These are phyloP conservation scores for Rhinichthys osculus DNA, from an alignment of 2,797 vertebrate species.

Conservation along the genomic window DNA sequence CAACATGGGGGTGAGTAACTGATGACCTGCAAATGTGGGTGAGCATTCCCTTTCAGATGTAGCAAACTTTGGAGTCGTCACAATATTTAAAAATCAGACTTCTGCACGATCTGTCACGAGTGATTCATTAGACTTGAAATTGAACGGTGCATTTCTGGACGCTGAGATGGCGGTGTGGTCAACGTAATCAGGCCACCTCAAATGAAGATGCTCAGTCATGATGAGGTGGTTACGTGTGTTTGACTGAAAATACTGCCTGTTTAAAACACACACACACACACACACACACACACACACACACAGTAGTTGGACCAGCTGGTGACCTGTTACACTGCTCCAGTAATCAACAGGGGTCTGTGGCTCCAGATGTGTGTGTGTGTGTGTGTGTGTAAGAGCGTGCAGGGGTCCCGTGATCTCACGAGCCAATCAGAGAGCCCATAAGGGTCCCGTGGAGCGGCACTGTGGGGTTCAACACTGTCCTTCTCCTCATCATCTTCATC, in stretches of 20 bases:
- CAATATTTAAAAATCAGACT: not conserved
- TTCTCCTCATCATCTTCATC: conserved; percentile 70
- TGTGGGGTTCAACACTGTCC: conserved; percentile 62
- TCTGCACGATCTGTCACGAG: not conserved
- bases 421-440: conserved; percentile 78
- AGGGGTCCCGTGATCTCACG: conserved; percentile 75
- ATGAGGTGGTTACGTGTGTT: conserved; percentile 6
- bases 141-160: not conserved
- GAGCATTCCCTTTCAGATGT: not conserved
- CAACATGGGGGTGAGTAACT: not conserved
- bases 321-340: conserved; percentile 2
- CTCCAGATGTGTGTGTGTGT: conserved; percentile 32
- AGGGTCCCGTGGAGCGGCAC: conserved; percentile 77
- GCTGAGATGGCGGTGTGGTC: not conserved
- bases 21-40: not conserved
- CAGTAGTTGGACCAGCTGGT: conserved; percentile 55
- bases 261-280: conserved; percentile 6
- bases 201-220: conserved; percentile 15
- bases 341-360: conserved; percentile 44
- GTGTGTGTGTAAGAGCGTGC: conserved; percentile 37
- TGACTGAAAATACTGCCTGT: conserved; percentile 8
- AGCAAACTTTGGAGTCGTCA: not conserved
- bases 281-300: too few species aligned
- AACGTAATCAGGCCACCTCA: not conserved
- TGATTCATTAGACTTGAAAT: not conserved